Evolutionary conservation across 2,797 vertebrate species (phyloP), one percentile per base, ranked within the genome.

Genomic region (Poecile montanus): DNA sequence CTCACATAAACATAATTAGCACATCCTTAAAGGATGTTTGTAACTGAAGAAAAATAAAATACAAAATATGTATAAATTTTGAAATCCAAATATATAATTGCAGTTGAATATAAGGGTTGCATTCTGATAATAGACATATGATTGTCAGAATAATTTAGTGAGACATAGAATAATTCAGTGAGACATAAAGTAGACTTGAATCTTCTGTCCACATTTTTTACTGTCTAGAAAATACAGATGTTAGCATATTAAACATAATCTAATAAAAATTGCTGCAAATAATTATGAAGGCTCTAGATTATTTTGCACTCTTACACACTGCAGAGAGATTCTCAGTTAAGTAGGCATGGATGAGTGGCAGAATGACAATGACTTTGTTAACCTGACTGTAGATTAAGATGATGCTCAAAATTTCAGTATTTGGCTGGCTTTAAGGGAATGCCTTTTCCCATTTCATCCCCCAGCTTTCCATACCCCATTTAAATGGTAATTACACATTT

Each of bases 401-500:
- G 90, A 44, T 58, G 91, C 93, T 79, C 29, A 29, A 96, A 97
- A 97, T 97, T 95, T 95, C 91, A 94, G 71, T 83, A 93, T 93
- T 93, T 94, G 79, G 78, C 93, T 92, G 93, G 95, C 85, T 94
- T 21, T 90, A 75, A 95, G 92, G 94, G 94, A 97, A 97, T 96
- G 89, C 75, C 83, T 95, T 96, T 97, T 95, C 87, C 89, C 56
- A 51, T 95, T 97, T 96, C 80, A 92, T 92, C 93, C 91, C 68
- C 75, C 89, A 93, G 96, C 96, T 97, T 97, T 97, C 89, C 87
- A 93, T 94, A 57, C 82, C 61, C 96, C 78, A 97, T 97, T 98
- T 97, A 97, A 96, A 97, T 98, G 97, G 92, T 98, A 98, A 98
- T 98, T 97, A 95, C 92, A 94, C 95, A 97, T 98, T 97, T 95